phyloP scores from a whole-genome alignment of 2,888 invertebrate species.

The Eumacrocentrus americanus region DNA sequence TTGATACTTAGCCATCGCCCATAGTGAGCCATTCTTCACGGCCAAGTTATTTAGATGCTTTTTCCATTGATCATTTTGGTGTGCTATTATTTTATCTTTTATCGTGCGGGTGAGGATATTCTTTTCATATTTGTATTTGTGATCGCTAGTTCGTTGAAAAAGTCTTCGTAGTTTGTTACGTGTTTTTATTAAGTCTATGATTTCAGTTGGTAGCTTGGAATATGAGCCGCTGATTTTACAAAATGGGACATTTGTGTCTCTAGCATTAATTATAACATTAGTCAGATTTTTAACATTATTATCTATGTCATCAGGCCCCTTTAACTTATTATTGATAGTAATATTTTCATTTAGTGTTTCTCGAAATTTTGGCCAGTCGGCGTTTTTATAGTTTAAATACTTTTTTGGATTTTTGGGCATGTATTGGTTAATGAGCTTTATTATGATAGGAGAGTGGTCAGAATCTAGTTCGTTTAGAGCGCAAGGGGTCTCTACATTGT shows the following conservation, averaged over 20 bases:
- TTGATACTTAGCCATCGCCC: constrained; percentile 30
- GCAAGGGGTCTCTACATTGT: neutral
- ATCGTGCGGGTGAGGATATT: too few species aligned
- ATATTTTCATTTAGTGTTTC: neutral
- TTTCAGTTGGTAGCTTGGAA: constrained; percentile 1
- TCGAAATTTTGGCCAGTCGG: neutral
- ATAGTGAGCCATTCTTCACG: constrained; percentile 26
- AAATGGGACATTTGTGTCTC: constrained; percentile 4
- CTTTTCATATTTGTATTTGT: too few species aligned
- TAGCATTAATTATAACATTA: constrained; percentile 1
- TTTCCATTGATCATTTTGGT: too few species aligned
- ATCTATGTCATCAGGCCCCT: neutral
- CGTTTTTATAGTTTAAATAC: neutral
- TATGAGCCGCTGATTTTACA: neutral
- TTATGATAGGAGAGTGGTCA: neutral
- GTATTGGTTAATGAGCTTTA: neutral
- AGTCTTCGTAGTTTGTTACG: too few species aligned
- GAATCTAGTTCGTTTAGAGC: constrained; percentile 4
- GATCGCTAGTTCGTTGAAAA: too few species aligned
- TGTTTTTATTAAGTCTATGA: constrained; percentile 11
- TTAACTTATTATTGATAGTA: neutral
- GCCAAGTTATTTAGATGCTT: constrained; percentile 23
- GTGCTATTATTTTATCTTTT: too few species aligned
- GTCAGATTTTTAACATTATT: constrained; percentile 11
- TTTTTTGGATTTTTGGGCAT: too few species aligned